Base-by-base conservation (phyloP, 1,140 invertebrate species). In the Argopecten irradians region DNA sequence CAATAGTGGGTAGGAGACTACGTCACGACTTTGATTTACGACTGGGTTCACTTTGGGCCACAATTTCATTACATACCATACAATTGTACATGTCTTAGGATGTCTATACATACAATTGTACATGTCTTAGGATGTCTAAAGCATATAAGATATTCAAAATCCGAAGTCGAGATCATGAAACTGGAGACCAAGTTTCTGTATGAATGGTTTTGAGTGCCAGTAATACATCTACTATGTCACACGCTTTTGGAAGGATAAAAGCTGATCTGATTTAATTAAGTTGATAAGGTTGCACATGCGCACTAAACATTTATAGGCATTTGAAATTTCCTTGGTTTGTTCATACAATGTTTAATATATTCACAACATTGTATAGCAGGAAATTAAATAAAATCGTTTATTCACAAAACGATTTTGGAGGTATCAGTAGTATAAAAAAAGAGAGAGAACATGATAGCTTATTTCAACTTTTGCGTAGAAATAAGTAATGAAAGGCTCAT, bases 261-360 rank as follows among this genome's bases (percentile, higher is more conserved):
- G 22, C 22, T 28, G 22, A 71, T 71, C 55, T 28, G 5, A 71
- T 71, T 71, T 71, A 71, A 71, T 71, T 71, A 71, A 3, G 55
- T 71, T 71, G 55, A 71, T 71, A 71, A 28, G 55, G 14, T 71
- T 71, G 55, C 55, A n/a, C 55, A 71, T 71, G 55, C 55, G 55
- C 2, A 28, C 55, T 28, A n/a, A 28, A 28, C 8, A 11, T 71
- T 1, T 28, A 71, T 11, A n/a, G 55, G 8, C 1, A 71, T 28
- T 71, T 28, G n/a, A 71, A 22, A 71, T n/a, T 28, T 71, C 55
- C 22, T 71, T 3, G 16, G n/a, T 3, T 3, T 8, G 11, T 71
- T 71, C 22, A 71, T n/a, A 71, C n/a, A 71, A 71, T 71, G 28
- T n/a, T n/a, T n/a, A n/a, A n/a, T n/a, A n/a, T n/a, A n/a, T n/a